A percentile compares a stretch with the other conserved stretches of the same genome.
Conservation (phyloP, 1,140 invertebrate species). For the Drosophila sucinea region DNA sequence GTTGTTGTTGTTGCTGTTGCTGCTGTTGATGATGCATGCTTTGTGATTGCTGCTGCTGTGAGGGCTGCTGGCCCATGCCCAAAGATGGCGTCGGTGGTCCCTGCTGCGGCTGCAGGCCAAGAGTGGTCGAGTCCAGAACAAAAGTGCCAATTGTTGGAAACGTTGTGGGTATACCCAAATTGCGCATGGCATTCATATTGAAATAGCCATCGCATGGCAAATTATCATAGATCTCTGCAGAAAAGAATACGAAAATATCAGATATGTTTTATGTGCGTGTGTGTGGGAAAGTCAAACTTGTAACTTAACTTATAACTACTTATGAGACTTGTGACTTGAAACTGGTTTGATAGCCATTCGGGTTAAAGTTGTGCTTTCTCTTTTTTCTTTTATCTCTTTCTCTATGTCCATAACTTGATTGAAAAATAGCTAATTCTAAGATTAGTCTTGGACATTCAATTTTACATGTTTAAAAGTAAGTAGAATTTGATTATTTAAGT, state of each 20-base stretch:
- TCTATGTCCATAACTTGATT: no score
- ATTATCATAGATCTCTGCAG: slow-evolving; percentile 80
- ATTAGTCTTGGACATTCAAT: no score
- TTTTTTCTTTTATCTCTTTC: no score
- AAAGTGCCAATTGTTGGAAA: slow-evolving; percentile 82
- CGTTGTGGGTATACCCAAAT: slow-evolving; percentile 77
- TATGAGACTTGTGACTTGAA: neutral
- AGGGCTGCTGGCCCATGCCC: slow-evolving; percentile 34
- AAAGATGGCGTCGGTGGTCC: slow-evolving; percentile 49
- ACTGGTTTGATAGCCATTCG: no score
- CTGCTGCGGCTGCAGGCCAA: slow-evolving; percentile 67
- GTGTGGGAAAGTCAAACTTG: neutral
- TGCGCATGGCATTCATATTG: slow-evolving; percentile 81
- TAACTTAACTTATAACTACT: no score
- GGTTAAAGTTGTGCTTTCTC: no score
- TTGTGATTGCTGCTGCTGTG: slow-evolving; percentile 32
- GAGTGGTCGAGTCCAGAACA: slow-evolving; percentile 75
- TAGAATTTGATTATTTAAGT: no score
- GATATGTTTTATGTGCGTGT: no score
- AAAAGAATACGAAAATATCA: neutral
- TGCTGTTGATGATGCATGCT: slow-evolving; percentile 50
- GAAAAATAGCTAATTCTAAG: no score
- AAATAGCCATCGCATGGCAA: slow-evolving; percentile 75
- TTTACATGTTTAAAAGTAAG: no score
- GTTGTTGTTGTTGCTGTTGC: slow-evolving; percentile 60